A percentile compares a stretch with the other conserved stretches of the same genome.
Evolutionary conservation across 2,797 vertebrate species (phyloP).

Genomic region (Onychomys arenicola): DNA sequence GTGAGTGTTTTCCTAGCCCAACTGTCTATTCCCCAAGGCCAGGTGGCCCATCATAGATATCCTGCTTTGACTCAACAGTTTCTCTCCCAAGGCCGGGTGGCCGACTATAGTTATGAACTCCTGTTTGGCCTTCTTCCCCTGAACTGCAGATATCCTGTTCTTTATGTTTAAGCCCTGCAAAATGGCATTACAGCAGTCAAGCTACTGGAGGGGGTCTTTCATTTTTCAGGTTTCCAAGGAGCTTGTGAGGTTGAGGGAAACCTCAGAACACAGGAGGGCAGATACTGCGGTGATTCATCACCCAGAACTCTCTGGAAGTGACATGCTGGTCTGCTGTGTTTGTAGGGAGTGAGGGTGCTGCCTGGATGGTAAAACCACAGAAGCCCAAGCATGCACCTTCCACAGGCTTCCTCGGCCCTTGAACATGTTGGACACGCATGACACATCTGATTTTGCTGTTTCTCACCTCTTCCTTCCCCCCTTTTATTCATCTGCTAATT

Average conservation of each 20-base stretch:
- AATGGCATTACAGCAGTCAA: no score
- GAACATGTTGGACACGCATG: background rate
- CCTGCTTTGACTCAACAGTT: no score
- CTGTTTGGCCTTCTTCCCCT: no score
- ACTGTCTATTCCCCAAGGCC: no score
- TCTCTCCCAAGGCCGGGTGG: no score
- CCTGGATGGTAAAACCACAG: background rate
- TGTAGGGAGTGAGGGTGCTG: background rate
- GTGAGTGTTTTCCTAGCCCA: no score
- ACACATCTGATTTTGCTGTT: background rate
- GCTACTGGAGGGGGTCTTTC: no score
- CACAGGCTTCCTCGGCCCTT: background rate
- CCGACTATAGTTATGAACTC: no score
- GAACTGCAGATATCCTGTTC: no score
- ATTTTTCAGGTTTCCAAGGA: constrained; percentile 50
- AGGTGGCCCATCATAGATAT: no score
- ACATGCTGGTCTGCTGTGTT: background rate
- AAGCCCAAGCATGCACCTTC: background rate
- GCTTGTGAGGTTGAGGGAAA: constrained; percentile 39
- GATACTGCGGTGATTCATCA: constrained; percentile 14
- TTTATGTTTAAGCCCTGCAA: no score
- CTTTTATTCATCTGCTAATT: constrained; percentile 14
- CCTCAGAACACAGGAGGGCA: constrained; percentile 55
- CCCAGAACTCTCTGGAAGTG: constrained; percentile 31
- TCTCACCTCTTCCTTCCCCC: background rate